phyloP scores from a whole-genome alignment of 2,888 invertebrate species.

The Nomada fabriciana region DNA sequence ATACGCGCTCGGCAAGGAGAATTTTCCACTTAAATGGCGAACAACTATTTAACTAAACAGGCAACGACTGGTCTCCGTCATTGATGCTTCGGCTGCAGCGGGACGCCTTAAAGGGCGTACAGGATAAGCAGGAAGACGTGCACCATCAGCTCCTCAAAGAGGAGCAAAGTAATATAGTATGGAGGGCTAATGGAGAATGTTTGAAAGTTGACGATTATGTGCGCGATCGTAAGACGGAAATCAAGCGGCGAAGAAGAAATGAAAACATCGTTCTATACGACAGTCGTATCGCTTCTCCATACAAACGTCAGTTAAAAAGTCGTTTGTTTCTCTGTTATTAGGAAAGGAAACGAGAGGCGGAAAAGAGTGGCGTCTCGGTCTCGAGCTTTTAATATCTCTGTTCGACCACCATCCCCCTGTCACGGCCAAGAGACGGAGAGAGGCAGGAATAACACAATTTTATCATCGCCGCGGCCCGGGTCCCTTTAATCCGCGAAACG shows the following conservation, averaged over 20 bases:
- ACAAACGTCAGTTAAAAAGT: slow-evolving; percentile 60
- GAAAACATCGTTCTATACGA: slow-evolving; percentile 22
- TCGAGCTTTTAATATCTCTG: slow-evolving; percentile 36
- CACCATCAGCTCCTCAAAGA: not conserved
- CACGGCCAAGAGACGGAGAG: slow-evolving; percentile 32
- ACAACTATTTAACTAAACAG: no score
- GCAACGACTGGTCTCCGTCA: no score
- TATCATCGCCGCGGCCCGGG: slow-evolving; percentile 58
- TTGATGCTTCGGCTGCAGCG: no score
- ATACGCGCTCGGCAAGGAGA: not conserved
- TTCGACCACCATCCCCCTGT: slow-evolving; percentile 10
- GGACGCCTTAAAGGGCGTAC: no score
- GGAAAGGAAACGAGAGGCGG: slow-evolving; percentile 35
- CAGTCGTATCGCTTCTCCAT: slow-evolving; percentile 32
- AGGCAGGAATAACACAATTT: slow-evolving; percentile 62
- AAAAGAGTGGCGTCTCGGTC: slow-evolving; percentile 11
- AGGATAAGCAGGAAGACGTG: not conserved
- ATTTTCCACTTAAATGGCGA: no score
- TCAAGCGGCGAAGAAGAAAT: no score
- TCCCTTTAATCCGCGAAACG: slow-evolving; percentile 75
- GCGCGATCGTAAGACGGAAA: slow-evolving; percentile 22
- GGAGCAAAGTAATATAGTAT: not conserved
- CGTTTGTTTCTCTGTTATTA: slow-evolving; percentile 58
- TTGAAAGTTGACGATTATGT: not conserved
- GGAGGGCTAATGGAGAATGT: slow-evolving; percentile 10